These are phyloP conservation scores for Cynodonichthys magdalenae DNA, from an alignment of 2,797 vertebrate species.

Conservation along the genomic window DNA sequence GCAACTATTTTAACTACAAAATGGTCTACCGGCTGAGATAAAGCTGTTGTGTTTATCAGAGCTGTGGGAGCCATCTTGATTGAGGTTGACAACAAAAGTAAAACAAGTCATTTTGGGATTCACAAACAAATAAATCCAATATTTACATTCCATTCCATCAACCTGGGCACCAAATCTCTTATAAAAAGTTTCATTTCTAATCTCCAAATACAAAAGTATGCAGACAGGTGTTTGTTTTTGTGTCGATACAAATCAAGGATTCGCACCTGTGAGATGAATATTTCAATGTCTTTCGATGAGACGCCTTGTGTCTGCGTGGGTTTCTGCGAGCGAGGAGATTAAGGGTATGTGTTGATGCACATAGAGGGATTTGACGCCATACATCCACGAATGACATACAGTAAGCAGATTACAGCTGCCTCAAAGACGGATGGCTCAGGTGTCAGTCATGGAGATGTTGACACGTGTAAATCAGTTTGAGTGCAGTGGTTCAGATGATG, in stretches of 20 bases:
- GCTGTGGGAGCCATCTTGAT: neutral
- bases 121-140: neutral
- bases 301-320: conserved; percentile 9
- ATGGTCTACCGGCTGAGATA: no score
- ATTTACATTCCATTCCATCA: conserved; percentile 1
- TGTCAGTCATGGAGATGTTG: conserved; percentile 47
- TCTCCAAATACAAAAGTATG: neutral
- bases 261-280: conserved; percentile 18
- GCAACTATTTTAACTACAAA: no score
- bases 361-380: conserved; percentile 46
- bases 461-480: conserved; percentile 25
- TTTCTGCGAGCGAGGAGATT: conserved; percentile 33
- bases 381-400: conserved; percentile 29
- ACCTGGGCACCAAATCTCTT: neutral
- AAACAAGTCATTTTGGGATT: no score
- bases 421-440: conserved; percentile 53
- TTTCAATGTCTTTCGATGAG: conserved; percentile 6
- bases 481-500: conserved; percentile 29
- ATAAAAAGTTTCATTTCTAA: conserved; percentile 6
- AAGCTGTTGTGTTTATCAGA: no score
- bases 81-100: neutral
- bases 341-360: conserved; percentile 30
- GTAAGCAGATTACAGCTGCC: conserved; percentile 64
- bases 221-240: neutral
- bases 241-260: neutral